phyloP scores from a whole-genome alignment of 2,797 vertebrate species.

The Ateles fusciceps region DNA sequence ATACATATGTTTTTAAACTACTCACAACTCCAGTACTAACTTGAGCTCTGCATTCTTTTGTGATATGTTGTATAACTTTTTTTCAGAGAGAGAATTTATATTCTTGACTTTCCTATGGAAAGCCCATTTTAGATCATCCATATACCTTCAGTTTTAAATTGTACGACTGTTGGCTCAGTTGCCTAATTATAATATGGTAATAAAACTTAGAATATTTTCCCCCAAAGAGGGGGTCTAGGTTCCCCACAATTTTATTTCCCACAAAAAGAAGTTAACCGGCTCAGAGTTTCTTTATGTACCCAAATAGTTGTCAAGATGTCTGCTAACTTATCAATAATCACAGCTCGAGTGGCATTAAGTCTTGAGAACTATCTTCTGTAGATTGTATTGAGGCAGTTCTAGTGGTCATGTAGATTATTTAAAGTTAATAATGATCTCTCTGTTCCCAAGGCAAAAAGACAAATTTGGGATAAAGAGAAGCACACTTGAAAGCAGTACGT shows the following conservation, averaged over 20 bases:
- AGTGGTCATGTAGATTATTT: neutral
- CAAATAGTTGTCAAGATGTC: neutral
- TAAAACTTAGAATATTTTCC: constrained; percentile 40
- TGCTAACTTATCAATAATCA: neutral
- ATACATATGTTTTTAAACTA: neutral
- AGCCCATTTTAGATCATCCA: neutral
- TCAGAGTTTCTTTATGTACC: neutral
- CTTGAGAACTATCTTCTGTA: neutral
- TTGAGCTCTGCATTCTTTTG: constrained; percentile 30
- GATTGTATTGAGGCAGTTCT: neutral
- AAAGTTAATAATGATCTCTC: neutral
- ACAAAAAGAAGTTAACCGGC: neutral
- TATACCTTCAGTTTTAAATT: neutral
- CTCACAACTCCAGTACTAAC: neutral
- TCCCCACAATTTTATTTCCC: neutral
- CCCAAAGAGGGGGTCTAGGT: neutral
- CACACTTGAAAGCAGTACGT: neutral
- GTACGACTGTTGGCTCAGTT: neutral
- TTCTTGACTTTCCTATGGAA: neutral
- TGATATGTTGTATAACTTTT: neutral
- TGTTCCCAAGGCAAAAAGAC: constrained; percentile 4
- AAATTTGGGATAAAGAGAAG: constrained; percentile 9
- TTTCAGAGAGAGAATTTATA: neutral
- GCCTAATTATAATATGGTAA: neutral
- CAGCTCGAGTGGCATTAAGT: neutral